Evolutionary conservation across 2,888 invertebrate genomes (phyloP).

Genomic region (Sinohyriopsis cumingii): DNA sequence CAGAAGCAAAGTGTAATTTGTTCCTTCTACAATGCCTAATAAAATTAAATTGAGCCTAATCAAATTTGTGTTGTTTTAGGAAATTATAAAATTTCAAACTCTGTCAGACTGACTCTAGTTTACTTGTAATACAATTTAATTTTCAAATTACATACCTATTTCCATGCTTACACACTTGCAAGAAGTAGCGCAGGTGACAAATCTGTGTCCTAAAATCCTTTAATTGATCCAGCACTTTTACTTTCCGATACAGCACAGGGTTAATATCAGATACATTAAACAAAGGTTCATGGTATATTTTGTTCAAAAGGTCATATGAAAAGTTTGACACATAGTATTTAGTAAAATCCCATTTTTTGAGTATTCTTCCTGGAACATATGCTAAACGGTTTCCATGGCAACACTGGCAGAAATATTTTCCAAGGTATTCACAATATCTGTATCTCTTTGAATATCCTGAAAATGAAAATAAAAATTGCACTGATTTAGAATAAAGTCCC

Average conservation of each 20-base stretch:
- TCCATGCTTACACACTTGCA: slow-evolving; percentile 83
- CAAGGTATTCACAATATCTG: slow-evolving; percentile 87
- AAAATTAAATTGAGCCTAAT: no score
- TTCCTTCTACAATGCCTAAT: no score
- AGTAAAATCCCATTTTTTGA: slow-evolving; percentile 75
- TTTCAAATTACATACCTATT: slow-evolving; percentile 41
- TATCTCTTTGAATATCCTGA: slow-evolving; percentile 80
- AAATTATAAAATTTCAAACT: no score
- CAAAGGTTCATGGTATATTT: slow-evolving; percentile 84
- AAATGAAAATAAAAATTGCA: slow-evolving; percentile 12
- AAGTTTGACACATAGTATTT: slow-evolving; percentile 88
- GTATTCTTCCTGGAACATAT: slow-evolving; percentile 76
- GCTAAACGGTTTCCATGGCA: slow-evolving; percentile 86
- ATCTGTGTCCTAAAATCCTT: slow-evolving; percentile 80
- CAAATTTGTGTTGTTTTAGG: no score
- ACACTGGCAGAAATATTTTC: slow-evolving; percentile 88
- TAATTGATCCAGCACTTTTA: slow-evolving; percentile 78
- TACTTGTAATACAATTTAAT: no score
- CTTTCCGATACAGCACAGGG: slow-evolving; percentile 79
- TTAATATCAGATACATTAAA: slow-evolving; percentile 84
- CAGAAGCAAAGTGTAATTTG: no score
- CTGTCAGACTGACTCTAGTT: no score
- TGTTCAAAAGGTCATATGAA: slow-evolving; percentile 83
- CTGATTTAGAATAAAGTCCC: no score
- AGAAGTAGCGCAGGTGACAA: slow-evolving; percentile 82